Percentiles rank a stretch among this genome's conserved stretches.
Evolutionary conservation across 2,113 vertebrate species (phyloP).

Genomic region (Hipposideros armiger): DNA sequence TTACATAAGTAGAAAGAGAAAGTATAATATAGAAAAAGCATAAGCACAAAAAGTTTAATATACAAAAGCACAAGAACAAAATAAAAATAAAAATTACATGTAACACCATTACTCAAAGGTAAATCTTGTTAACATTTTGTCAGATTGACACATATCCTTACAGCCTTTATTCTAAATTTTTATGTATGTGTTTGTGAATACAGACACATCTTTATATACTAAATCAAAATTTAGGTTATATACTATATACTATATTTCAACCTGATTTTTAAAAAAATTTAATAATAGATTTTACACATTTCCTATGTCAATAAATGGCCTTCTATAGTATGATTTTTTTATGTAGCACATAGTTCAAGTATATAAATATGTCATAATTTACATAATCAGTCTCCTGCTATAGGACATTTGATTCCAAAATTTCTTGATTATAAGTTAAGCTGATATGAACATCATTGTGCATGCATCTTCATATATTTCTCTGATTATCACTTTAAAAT

Average conservation of each 20-base stretch:
- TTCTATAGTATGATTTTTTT: background rate
- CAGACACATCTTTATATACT: background rate
- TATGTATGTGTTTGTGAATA: background rate
- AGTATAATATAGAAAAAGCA: background rate
- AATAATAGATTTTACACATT: background rate
- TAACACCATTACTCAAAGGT: background rate
- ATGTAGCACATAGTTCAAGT: background rate
- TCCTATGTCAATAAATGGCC: conserved; percentile 8
- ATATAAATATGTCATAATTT: background rate
- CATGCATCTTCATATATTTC: background rate
- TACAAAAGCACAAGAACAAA: background rate
- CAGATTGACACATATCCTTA: background rate
- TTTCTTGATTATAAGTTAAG: conserved; percentile 21
- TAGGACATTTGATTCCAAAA: background rate
- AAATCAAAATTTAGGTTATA: background rate
- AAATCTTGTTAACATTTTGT: background rate
- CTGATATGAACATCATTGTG: background rate
- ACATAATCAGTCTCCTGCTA: background rate
- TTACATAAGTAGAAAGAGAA: background rate
- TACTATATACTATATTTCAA: background rate
- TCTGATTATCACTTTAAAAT: conserved; percentile 49
- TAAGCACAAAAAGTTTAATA: background rate
- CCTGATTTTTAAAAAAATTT: background rate
- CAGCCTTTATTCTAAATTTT: background rate
- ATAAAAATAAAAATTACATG: background rate